Base-by-base conservation (phyloP, 2,888 invertebrate genomes). In the Rhagium mordax region DNA sequence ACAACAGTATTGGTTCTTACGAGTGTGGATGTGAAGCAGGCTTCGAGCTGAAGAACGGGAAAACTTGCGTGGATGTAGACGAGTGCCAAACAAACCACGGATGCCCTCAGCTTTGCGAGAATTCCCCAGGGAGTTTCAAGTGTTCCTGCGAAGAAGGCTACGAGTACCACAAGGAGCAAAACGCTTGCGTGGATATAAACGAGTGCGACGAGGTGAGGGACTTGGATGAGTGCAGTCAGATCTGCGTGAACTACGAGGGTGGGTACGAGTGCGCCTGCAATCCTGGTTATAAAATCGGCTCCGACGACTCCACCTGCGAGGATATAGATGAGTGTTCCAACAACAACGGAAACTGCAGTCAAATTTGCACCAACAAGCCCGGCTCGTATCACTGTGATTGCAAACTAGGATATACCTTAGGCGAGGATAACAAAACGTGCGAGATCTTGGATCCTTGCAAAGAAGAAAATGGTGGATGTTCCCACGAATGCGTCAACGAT, bases 131-230 rank as follows among this genome's bases (percentile, higher is more conserved):
- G 13, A 78, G 81, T 0, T 91, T 87, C 74, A 86, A 87, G 69
- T 94, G 94, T 81, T 85, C 85, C n/a, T 94, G 94, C 80, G 90
- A 90, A 13, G 82, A 86, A 1, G 93, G 93, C 0, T 92, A 88
- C 81, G 79, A 83, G 6, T 85, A 90, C 5, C 88, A 87, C 4
- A 83, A 84, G 15, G 89, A 89, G 60, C 88, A 88, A 16, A 87
- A 89, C 3, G 85, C 87, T 2, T 90, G 90, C 74, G 78, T 84
- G n/a, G 91, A 91, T 33, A 75, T 82, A 3, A 82, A 88, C 62
- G 85, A 84, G 15, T 88, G 88, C 62, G 75, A 75, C 1, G 80
- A 80, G 64, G 79, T 82, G 5, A 74, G 77, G 27, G 79, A 88
- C 73, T 83, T 87, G 20, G 85, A 86, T 74, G 79, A 81, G 61